phyloP scores from a whole-genome alignment of 2,113 vertebrate species.

The Phrynosoma platyrhinos region DNA sequence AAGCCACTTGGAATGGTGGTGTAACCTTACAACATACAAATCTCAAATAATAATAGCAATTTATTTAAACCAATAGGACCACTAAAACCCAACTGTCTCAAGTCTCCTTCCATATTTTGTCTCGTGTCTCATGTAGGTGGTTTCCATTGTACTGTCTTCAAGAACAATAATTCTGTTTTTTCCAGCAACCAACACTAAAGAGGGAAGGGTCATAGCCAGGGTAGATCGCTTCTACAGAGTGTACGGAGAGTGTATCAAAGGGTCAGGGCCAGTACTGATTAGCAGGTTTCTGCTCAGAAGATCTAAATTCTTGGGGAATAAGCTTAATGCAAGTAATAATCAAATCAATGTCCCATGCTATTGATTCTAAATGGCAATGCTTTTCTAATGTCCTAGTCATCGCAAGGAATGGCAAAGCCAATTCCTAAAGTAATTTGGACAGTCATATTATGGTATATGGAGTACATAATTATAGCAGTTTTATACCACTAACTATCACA shows the following conservation, averaged over 20 bases:
- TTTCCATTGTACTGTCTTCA: not conserved
- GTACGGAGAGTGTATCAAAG: too few species aligned
- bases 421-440: not conserved
- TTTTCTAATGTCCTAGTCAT: not conserved
- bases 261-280: too few species aligned
- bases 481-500: too few species aligned
- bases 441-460: not conserved
- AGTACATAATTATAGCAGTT: too few species aligned
- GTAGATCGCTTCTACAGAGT: too few species aligned
- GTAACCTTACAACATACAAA: conserved; percentile 1
- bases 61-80: not conserved
- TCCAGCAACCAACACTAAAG: not conserved
- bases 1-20: conserved; percentile 24
- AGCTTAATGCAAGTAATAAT: not conserved
- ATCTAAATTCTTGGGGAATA: too few species aligned
- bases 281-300: too few species aligned
- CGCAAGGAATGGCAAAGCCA: not conserved
- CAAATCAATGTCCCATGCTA: not conserved
- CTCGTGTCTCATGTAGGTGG: too few species aligned
- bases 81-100: not conserved
- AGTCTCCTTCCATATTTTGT: too few species aligned
- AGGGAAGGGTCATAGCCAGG: not conserved
- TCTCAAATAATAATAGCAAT: not conserved
- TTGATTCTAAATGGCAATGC: not conserved
- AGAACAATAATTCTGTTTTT: not conserved